A percentile compares a stretch with the other conserved stretches of the same genome.
Conservation (phyloP, 2,797 vertebrate species). For the Fratercula arctica region DNA sequence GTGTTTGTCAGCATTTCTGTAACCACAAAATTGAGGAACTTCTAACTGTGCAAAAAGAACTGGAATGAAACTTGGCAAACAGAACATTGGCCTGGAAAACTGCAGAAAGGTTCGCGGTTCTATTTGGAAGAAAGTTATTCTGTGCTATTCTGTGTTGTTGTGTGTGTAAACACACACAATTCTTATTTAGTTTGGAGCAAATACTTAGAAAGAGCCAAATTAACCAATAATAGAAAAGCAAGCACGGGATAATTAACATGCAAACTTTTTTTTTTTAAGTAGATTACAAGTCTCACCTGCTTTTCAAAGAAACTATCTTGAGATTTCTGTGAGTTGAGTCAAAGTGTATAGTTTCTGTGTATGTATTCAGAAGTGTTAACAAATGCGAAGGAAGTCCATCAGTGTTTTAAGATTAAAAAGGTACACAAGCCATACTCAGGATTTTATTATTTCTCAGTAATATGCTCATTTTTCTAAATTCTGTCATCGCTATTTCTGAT, state of each 20-base stretch:
- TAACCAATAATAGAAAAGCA: neutral
- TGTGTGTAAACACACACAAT: neutral
- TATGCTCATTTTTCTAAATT: neutral
- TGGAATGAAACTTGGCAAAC: constrained; percentile 16
- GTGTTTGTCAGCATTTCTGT: constrained; percentile 38
- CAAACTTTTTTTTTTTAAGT: neutral
- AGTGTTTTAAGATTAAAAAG: neutral
- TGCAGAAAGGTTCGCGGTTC: neutral
- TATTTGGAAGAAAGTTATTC: neutral
- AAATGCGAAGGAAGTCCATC: neutral
- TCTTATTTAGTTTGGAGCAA: neutral
- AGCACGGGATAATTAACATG: neutral
- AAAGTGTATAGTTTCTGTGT: neutral
- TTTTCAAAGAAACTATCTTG: too few species aligned
- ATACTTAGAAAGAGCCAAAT: neutral
- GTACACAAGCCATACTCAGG: neutral
- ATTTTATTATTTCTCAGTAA: neutral
- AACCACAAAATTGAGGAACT: constrained; percentile 20
- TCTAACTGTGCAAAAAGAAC: constrained; percentile 16
- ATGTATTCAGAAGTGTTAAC: neutral
- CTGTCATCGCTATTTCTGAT: neutral
- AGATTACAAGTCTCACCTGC: neutral
- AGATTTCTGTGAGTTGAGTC: neutral
- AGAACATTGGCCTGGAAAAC: constrained; percentile 7
- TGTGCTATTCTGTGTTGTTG: neutral